A percentile compares a stretch with the other conserved stretches of the same genome.
These are phyloP conservation scores for Metellina segmentata DNA, from an alignment of 2,888 invertebrate species.

Conservation along the genomic window DNA sequence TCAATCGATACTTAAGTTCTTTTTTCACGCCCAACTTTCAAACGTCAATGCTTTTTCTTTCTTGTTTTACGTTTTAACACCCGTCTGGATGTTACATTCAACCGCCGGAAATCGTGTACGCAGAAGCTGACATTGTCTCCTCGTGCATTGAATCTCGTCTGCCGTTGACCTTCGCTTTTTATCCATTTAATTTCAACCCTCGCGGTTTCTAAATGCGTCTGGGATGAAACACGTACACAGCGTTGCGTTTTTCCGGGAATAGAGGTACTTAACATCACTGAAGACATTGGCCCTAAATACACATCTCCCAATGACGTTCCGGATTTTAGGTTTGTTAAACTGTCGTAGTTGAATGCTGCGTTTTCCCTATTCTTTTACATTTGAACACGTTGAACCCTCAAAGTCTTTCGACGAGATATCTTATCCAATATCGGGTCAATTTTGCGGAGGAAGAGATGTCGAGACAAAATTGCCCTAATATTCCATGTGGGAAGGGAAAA, in stretches of 20 bases:
- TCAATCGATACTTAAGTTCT: neutral
- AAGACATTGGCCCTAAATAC: neutral
- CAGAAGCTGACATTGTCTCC: neutral
- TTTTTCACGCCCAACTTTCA: neutral
- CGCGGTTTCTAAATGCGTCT: neutral
- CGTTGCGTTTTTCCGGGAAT: neutral
- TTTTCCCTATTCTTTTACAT: too few relatives aligned
- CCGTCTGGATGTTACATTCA: neutral
- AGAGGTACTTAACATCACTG: neutral
- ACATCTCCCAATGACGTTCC: neutral
- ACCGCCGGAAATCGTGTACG: neutral
- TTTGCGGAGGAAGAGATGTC: too few relatives aligned
- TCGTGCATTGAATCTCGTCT: slow-evolving; percentile 17
- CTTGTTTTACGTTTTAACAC: neutral
- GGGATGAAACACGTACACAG: too few relatives aligned
- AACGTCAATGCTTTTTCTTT: neutral
- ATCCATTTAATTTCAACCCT: neutral
- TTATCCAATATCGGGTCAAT: too few relatives aligned
- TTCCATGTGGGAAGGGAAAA: too few relatives aligned
- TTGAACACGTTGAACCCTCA: too few relatives aligned
- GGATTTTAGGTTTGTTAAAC: too few relatives aligned
- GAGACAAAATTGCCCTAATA: too few relatives aligned
- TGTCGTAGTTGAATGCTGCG: too few relatives aligned
- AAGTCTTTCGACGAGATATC: too few relatives aligned
- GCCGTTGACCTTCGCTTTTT: slow-evolving; percentile 35